These are phyloP conservation scores for Stegostoma tigrinum DNA, from an alignment of 2,113 vertebrate species.

Conservation along the genomic window DNA sequence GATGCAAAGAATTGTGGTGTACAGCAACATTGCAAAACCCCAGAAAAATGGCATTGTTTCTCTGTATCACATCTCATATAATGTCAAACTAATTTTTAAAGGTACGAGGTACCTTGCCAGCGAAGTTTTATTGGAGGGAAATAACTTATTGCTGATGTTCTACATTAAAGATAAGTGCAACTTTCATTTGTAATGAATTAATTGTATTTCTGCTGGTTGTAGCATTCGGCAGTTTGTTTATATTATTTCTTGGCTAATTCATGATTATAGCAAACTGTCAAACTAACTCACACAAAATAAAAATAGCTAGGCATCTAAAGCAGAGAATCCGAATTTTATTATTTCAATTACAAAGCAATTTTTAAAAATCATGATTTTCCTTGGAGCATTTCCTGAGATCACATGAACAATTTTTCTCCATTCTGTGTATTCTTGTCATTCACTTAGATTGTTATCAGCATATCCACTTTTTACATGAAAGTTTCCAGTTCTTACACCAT, in stretches of 20 bases:
- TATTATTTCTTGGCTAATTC: not conserved
- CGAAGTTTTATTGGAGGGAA: conserved; percentile 1
- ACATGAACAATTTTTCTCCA: not conserved
- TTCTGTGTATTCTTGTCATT: not conserved
- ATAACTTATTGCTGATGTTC: conserved; percentile 27
- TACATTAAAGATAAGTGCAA: conserved; percentile 24
- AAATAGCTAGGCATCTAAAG: not conserved
- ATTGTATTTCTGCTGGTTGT: not conserved
- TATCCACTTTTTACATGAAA: not conserved
- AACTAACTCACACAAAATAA: not conserved
- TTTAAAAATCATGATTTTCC: not conserved
- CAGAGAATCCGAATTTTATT: not conserved
- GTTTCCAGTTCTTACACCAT: not conserved
- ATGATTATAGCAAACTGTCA: not conserved
- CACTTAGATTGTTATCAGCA: not conserved
- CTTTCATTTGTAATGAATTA: not conserved
- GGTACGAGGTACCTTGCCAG: not conserved
- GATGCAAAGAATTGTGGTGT: not conserved
- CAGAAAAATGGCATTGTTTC: not conserved
- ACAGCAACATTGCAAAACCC: not conserved
- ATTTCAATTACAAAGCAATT: not conserved
- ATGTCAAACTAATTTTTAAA: not conserved
- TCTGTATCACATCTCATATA: not conserved
- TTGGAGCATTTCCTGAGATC: not conserved
- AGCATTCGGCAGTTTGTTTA: not conserved